phyloP scores from a whole-genome alignment of 2,113 vertebrate genomes.

The Indri indri region DNA sequence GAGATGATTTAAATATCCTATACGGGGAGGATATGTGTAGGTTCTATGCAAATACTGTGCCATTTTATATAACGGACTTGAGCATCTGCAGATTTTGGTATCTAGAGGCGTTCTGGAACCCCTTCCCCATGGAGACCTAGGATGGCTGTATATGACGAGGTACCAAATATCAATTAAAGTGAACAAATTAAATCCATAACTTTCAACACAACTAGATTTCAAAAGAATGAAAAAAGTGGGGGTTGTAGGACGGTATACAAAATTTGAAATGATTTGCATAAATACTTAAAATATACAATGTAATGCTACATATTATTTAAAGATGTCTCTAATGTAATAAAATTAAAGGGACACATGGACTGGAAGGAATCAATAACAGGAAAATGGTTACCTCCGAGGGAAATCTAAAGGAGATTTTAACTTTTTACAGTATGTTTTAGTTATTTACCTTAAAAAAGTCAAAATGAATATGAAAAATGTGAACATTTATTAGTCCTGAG shows the following conservation, averaged over 20 bases:
- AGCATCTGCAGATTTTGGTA: background rate
- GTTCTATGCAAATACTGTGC: background rate
- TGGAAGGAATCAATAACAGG: background rate
- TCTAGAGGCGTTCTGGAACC: background rate
- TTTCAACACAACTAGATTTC: background rate
- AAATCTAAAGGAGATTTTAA: background rate
- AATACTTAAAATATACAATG: background rate
- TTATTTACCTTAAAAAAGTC: background rate
- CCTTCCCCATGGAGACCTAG: background rate
- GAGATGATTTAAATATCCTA: too few relatives aligned
- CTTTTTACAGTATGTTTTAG: background rate
- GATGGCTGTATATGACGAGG: background rate
- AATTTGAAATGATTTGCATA: background rate
- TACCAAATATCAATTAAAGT: background rate
- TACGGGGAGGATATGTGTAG: background rate
- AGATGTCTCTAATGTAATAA: background rate
- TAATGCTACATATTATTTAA: background rate
- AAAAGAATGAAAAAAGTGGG: background rate
- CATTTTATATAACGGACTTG: background rate
- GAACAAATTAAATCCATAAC: background rate
- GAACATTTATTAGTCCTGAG: background rate
- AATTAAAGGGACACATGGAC: too few relatives aligned
- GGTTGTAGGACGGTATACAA: background rate
- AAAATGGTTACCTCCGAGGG: background rate
- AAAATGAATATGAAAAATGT: background rate